phyloP scores from a whole-genome alignment of 2,888 invertebrate species.

The Nomada goodeniana region DNA sequence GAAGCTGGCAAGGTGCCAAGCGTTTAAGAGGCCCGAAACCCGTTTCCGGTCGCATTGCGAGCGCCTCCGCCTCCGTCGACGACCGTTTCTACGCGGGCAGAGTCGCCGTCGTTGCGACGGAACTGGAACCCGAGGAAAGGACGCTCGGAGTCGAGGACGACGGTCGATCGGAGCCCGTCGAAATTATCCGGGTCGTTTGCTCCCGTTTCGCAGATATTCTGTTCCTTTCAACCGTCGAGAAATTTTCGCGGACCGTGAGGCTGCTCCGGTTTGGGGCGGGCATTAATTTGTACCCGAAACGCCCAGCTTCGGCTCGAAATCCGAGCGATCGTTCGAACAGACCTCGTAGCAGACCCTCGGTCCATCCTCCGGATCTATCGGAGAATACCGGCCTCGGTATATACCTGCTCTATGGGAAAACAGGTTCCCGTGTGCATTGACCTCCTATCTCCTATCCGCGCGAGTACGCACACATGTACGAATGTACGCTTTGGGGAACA shows the following conservation, averaged over 20 bases:
- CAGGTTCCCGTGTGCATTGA: conserved; percentile 56
- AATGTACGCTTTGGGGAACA: conserved; percentile 10
- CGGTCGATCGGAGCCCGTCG: conserved; percentile 44
- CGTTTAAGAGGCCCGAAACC: conserved; percentile 70
- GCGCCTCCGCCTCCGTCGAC: conserved; percentile 33
- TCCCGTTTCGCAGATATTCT: not conserved
- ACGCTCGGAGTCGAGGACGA: conserved; percentile 30
- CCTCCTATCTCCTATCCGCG: conserved; percentile 24
- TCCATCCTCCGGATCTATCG: not conserved
- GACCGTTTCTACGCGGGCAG: conserved; percentile 15
- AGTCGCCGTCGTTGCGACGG: conserved; percentile 49
- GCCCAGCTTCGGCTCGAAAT: not conserved
- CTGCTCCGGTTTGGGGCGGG: no score
- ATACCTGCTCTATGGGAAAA: conserved; percentile 51
- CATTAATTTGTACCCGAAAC: no score
- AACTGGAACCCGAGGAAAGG: conserved; percentile 11
- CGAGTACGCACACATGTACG: not conserved
- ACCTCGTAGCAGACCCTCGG: no score
- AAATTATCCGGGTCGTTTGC: conserved; percentile 35
- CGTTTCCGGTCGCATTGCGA: conserved; percentile 67
- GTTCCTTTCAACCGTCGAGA: not conserved
- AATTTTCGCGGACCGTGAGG: no score
- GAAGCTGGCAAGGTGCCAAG: conserved; percentile 67
- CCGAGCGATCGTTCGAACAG: no score
- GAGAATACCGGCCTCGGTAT: conserved; percentile 19